phyloP scores from a whole-genome alignment of 2,113 vertebrate species.

The Microcebus ravelobensis region DNA sequence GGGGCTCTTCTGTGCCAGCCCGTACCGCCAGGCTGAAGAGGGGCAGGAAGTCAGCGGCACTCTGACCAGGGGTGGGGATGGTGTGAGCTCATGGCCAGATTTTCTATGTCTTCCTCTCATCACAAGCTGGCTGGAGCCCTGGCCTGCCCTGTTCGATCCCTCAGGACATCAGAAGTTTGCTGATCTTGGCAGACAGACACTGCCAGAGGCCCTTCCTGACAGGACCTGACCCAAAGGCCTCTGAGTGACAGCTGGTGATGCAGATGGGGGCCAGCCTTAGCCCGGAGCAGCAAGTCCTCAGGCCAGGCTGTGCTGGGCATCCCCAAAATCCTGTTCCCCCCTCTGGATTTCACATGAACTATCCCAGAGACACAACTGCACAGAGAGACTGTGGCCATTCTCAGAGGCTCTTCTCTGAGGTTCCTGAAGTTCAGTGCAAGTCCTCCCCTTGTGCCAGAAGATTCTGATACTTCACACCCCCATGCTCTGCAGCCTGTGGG shows the following conservation, averaged over 20 bases:
- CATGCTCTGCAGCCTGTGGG: accelerated
- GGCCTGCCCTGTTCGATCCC: neutral
- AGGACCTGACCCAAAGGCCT: neutral
- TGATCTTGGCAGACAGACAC: neutral
- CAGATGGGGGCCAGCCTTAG: neutral
- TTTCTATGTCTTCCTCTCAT: neutral
- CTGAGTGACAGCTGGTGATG: neutral
- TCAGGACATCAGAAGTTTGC: neutral
- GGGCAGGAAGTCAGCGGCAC: neutral
- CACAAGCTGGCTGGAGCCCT: neutral
- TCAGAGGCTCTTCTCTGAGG: neutral
- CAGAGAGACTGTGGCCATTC: neutral
- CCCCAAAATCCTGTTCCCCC: neutral
- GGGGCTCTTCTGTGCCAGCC: neutral
- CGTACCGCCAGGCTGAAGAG: neutral
- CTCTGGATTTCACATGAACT: neutral
- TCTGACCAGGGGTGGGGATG: accelerated
- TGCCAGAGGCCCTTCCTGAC: neutral
- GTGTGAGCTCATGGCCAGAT: neutral
- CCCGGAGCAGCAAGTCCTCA: neutral
- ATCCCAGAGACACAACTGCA: neutral
- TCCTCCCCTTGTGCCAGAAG: too few species aligned
- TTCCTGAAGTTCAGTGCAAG: neutral
- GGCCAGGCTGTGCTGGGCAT: neutral
- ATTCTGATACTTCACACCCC: accelerated